These are phyloP conservation scores for Leistus spinibarbis DNA, from an alignment of 2,888 invertebrate genomes.

Conservation along the genomic window DNA sequence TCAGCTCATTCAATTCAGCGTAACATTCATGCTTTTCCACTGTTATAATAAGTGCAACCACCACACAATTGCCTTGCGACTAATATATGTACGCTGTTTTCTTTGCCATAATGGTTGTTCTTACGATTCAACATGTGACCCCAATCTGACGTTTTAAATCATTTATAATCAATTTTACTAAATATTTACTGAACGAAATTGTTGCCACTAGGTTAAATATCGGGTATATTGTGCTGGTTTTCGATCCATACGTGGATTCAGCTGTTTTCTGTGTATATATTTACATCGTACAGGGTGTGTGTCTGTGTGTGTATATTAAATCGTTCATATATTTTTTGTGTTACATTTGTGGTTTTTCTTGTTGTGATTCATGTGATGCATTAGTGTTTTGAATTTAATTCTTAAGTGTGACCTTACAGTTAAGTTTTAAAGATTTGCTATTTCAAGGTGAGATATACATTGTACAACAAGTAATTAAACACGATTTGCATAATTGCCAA, in stretches of 20 bases:
- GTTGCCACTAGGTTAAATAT: slow-evolving; percentile 2
- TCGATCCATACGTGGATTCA: not conserved
- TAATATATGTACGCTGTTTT: slow-evolving; percentile 21
- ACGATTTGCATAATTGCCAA: not conserved
- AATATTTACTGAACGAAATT: slow-evolving; percentile 7
- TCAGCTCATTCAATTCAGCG: slow-evolving; percentile 50
- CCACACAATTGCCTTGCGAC: not conserved
- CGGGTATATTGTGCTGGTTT: not conserved
- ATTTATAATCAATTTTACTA: slow-evolving; percentile 17
- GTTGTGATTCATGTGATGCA: slow-evolving; percentile 7
- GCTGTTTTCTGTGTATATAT: slow-evolving; percentile 24
- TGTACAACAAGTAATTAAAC: not conserved
- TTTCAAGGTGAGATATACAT: slow-evolving; percentile 34
- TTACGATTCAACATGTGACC: slow-evolving; percentile 59
- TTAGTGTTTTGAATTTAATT: slow-evolving; percentile 12
- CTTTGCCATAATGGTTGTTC: slow-evolving; percentile 36
- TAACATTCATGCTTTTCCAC: slow-evolving; percentile 32
- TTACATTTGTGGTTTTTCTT: not conserved
- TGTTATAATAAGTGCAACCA: slow-evolving; percentile 30
- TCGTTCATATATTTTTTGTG: not conserved
- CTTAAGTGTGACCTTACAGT: slow-evolving; percentile 25
- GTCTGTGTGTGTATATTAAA: not conserved
- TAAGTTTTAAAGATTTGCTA: slow-evolving; percentile 30
- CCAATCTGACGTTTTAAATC: slow-evolving; percentile 51
- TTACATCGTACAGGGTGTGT: slow-evolving; percentile 30